phyloP scores from a whole-genome alignment of 2,888 invertebrate species.

The Subacronicta megacephala region DNA sequence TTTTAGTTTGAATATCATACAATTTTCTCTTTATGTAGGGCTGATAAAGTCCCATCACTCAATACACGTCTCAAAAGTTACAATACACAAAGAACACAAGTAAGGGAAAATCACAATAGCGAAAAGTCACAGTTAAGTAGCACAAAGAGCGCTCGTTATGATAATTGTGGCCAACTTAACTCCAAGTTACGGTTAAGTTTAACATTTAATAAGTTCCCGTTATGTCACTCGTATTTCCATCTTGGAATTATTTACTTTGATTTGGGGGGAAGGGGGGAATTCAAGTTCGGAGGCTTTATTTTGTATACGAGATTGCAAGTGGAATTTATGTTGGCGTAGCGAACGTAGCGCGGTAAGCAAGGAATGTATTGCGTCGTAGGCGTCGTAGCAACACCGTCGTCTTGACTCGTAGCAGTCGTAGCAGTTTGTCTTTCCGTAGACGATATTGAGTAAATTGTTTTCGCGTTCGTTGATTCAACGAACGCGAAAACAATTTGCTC shows the following conservation, averaged over 20 bases:
- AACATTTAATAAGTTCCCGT: conserved; percentile 56
- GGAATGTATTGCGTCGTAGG: conserved; percentile 22
- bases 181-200: conserved; percentile 57
- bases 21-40: no score
- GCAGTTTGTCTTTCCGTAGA: neutral
- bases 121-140: conserved; percentile 51
- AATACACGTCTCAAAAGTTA: conserved; percentile 30
- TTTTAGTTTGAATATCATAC: no score
- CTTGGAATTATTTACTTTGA: conserved; percentile 57
- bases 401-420: conserved; percentile 20
- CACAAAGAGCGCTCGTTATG: conserved; percentile 66
- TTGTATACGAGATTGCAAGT: conserved; percentile 14
- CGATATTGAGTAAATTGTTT: conserved; percentile 13
- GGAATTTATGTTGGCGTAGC: conserved; percentile 12
- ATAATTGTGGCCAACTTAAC: conserved; percentile 68
- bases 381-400: conserved; percentile 11
- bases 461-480: neutral
- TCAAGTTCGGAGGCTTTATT: conserved; percentile 23
- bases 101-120: conserved; percentile 45
- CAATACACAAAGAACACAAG: conserved; percentile 46
- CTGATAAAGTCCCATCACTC: conserved; percentile 17
- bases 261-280: conserved; percentile 29
- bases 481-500: no score
- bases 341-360: conserved; percentile 20
- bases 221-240: conserved; percentile 42